Percentiles rank a stretch among this genome's conserved stretches.
Evolutionary conservation across 2,797 vertebrate species (phyloP).

Genomic region (Rhinichthys osculus): DNA sequence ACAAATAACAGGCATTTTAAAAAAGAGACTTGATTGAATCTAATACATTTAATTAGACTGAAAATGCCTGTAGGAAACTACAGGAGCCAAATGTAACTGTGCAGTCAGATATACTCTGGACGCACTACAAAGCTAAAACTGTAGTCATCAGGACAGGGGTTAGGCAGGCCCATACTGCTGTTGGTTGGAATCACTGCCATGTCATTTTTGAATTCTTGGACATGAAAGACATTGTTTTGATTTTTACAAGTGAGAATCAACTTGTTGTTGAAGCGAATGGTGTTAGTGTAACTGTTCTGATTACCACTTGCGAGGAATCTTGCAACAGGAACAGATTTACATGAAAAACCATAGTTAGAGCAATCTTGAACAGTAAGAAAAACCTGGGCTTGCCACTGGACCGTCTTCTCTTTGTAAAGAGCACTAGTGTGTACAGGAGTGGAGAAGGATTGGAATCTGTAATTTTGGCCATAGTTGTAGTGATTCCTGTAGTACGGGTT

Average conservation of each 20-base stretch:
- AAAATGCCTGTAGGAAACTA: not conserved
- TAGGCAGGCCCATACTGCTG: constrained; percentile 58
- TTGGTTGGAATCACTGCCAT: constrained; percentile 60
- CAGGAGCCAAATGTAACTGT: not conserved
- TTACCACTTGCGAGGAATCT: not conserved
- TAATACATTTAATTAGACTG: not conserved
- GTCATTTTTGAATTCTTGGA: constrained; percentile 71
- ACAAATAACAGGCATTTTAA: not conserved
- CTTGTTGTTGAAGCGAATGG: constrained; percentile 72
- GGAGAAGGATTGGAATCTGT: not conserved
- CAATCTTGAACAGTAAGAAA: constrained; percentile 61
- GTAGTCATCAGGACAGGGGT: constrained; percentile 73
- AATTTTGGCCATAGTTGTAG: not conserved
- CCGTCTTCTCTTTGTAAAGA: constrained; percentile 50
- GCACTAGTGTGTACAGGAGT: constrained; percentile 70
- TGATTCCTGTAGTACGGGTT: not conserved
- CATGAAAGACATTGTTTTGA: constrained; percentile 67
- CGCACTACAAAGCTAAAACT: constrained; percentile 73
- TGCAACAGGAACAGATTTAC: constrained; percentile 64
- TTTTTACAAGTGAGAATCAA: constrained; percentile 71
- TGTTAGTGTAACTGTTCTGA: not conserved
- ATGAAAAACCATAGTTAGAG: constrained; percentile 55
- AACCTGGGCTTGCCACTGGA: constrained; percentile 67
- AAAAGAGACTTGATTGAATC: not conserved
- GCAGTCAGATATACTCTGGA: constrained; percentile 73